Percentiles rank a stretch among this genome's conserved stretches.
These are phyloP conservation scores for Pyrrhosoma nymphula DNA, from an alignment of 2,888 invertebrate species.

Conservation along the genomic window DNA sequence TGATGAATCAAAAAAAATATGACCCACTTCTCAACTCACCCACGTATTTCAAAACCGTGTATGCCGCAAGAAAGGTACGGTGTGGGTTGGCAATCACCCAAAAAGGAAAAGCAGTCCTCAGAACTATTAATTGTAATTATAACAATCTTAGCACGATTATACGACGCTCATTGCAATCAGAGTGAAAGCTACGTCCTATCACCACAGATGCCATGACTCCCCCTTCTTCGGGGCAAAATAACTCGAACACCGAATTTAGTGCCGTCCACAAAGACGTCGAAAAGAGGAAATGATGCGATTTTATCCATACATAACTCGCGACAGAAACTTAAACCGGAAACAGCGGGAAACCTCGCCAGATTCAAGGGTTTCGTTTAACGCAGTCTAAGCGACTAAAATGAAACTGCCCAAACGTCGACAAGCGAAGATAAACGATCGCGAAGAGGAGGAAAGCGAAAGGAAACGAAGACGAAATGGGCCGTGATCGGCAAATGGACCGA, in stretches of 20 bases:
- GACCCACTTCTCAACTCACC: neutral
- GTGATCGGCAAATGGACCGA: neutral
- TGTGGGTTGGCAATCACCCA: neutral
- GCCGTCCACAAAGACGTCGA: neutral
- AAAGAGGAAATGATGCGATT: too few species aligned
- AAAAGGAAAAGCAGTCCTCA: neutral
- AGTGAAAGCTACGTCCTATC: neutral
- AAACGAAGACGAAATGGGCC: neutral
- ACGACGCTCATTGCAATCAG: neutral
- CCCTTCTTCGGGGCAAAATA: neutral
- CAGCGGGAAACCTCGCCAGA: neutral
- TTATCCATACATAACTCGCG: neutral
- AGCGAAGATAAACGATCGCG: neutral
- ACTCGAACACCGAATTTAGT: neutral
- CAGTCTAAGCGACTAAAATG: neutral
- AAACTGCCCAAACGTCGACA: neutral
- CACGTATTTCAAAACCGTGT: neutral
- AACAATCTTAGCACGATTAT: neutral
- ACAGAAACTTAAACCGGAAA: neutral
- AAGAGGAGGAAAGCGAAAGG: neutral
- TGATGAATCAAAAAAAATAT: neutral
- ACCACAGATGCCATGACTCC: neutral
- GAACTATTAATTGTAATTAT: neutral
- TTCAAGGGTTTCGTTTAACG: neutral
- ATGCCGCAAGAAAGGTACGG: neutral